Evolutionary conservation across 1,140 invertebrate species (phyloP).

Genomic region (Callitettix versicolor): DNA sequence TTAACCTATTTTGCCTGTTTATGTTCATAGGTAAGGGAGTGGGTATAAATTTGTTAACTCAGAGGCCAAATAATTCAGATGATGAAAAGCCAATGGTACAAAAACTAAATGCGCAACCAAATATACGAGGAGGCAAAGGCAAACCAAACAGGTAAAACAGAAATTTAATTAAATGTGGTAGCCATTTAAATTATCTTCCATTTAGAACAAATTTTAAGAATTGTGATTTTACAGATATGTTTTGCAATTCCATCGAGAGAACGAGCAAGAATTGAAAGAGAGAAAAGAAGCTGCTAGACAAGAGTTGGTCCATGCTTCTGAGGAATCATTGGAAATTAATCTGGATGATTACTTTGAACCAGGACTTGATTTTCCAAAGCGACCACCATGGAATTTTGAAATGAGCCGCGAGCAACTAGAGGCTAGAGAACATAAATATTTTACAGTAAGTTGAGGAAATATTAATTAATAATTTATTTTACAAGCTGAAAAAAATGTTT

Average conservation of each 20-base stretch:
- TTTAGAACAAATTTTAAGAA: constrained; percentile 40
- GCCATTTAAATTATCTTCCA: constrained; percentile 23
- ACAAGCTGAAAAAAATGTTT: too few species aligned
- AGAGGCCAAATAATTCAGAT: constrained; percentile 13
- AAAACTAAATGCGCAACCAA: constrained; percentile 33
- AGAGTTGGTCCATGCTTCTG: constrained; percentile 39
- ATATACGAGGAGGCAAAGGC: constrained; percentile 25
- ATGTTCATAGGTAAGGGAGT: not conserved
- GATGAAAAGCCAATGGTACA: constrained; percentile 22
- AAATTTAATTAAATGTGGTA: constrained; percentile 18
- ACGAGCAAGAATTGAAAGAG: constrained; percentile 49
- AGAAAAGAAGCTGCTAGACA: constrained; percentile 53
- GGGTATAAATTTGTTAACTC: not conserved
- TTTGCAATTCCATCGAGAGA: constrained; percentile 63
- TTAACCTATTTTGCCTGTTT: not conserved
- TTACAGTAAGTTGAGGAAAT: constrained; percentile 45
- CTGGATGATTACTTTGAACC: constrained; percentile 57
- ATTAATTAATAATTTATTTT: too few species aligned
- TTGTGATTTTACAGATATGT: constrained; percentile 42
- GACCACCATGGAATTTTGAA: constrained; percentile 68
- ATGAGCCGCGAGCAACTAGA: constrained; percentile 62
- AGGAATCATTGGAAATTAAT: constrained; percentile 56
- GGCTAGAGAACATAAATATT: constrained; percentile 61
- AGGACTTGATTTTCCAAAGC: constrained; percentile 66
- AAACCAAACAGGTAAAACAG: constrained; percentile 26